Conservation (phyloP, 2,888 invertebrate genomes). For the Rhaphigaster nebulosa region DNA sequence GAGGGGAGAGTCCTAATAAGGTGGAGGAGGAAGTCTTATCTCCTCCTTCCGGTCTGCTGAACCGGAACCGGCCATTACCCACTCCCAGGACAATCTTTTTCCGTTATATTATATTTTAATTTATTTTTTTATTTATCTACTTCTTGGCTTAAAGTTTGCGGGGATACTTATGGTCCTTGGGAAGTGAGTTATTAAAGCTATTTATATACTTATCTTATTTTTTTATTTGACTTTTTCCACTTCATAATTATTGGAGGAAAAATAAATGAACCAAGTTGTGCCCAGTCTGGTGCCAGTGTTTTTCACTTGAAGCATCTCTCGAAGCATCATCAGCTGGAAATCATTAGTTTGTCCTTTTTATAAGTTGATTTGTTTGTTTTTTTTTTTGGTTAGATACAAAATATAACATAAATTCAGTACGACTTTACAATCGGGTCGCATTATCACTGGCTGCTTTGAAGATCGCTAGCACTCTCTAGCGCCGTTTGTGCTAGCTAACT, state of each 20-base stretch:
- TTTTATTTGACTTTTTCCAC: not conserved
- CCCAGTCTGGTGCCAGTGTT: not conserved
- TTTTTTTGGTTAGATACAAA: no score
- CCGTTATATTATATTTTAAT: slow-evolving; percentile 42
- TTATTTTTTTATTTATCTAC: slow-evolving; percentile 42
- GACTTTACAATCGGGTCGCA: no score
- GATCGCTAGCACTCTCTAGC: no score
- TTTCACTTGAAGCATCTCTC: not conserved
- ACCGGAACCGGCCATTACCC: slow-evolving; percentile 52
- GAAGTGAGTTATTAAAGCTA: not conserved
- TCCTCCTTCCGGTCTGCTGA: slow-evolving; percentile 39
- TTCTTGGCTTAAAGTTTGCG: not conserved
- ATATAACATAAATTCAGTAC: no score
- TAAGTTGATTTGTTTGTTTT: no score
- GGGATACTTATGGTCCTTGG: not conserved
- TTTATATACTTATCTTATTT: not conserved
- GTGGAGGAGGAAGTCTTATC: slow-evolving; percentile 52
- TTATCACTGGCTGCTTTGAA: no score
- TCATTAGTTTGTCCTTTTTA: no score
- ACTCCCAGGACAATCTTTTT: slow-evolving; percentile 28
- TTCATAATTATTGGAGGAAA: not conserved
- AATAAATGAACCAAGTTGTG: not conserved
- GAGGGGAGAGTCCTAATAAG: slow-evolving; percentile 26
- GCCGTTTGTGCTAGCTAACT: no score
- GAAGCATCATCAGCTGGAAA: no score